Evolutionary conservation across 2,113 vertebrate genomes (phyloP), one percentile per base, ranked within the genome.

Genomic region (Sinosuthora webbiana): DNA sequence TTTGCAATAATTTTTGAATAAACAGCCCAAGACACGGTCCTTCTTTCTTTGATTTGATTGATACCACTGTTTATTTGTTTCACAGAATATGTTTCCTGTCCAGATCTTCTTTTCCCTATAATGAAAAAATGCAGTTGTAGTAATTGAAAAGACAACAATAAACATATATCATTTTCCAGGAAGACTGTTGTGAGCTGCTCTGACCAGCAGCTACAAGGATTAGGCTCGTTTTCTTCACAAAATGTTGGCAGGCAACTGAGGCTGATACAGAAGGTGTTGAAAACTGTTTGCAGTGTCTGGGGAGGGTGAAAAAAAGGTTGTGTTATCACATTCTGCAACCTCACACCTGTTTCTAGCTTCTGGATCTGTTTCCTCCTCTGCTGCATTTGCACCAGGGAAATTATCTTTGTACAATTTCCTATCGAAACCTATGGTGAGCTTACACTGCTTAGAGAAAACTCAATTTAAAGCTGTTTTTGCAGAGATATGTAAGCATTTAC

Each of bases 241-340:
- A 56, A 0, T 77, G 77, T 92, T 94, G 84, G 83, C 92, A 93
- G 76, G n/a, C 44, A 81, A 30, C 45, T 84, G 35, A 47, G 60
- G 41, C 69, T 87, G 64, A 75, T 85, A 64, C 25, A 69, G 67
- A 57, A 94, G 59, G 77, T 96, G 91, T 86, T 96, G 96, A 97
- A 96, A 94, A 41, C 55, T 87, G 33, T 67, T 95, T 90, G 70
- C 87, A 89, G 69, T 71, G 63, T 77, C 56, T 45, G 63, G 63
- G 47, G 73, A 96, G 64, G 62, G 75, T 89, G 76, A 55, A 70
- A 71, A 76, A 96, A 71, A 90, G 75, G 73, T 49, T 87, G 39
- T 63, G 24, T 96, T 93, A 78, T 64, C 83, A 53, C 56, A 30
- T 87, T 87, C 80, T 93, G 33, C 47, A 84, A 45, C 68, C 87